These are phyloP conservation scores for Ornithoptera priamus DNA, from an alignment of 2,888 invertebrate genomes.

Conservation along the genomic window DNA sequence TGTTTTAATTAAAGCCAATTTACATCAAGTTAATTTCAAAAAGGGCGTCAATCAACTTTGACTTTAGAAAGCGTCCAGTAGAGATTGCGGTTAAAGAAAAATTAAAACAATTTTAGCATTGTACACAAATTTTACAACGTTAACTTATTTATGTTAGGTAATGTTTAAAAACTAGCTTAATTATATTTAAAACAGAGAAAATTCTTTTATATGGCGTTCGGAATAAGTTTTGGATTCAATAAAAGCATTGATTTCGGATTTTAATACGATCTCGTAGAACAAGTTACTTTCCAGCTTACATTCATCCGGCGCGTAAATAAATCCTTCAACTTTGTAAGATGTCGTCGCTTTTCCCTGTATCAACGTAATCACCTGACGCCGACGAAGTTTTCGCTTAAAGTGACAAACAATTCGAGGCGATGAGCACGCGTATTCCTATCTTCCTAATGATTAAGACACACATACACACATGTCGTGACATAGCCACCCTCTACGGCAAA, in stretches of 20 bases:
- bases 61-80: conserved; percentile 50
- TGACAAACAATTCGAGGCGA: conserved; percentile 57
- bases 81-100: conserved; percentile 33
- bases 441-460: conserved; percentile 72
- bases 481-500: conserved; percentile 66
- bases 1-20: conserved; percentile 69
- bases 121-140: conserved; percentile 23
- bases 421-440: conserved; percentile 64
- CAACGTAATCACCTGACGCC: conserved; percentile 58
- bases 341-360: conserved; percentile 41
- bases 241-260: conserved; percentile 44
- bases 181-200: no score
- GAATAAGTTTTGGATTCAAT: no score
- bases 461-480: conserved; percentile 57
- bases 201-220: no score
- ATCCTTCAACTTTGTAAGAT: conserved; percentile 47
- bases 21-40: conserved; percentile 59
- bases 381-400: conserved; percentile 62
- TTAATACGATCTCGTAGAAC: conserved; percentile 47
- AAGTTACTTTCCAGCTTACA: conserved; percentile 50
- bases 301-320: conserved; percentile 51
- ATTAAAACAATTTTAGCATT: neutral
- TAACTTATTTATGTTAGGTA: no score
- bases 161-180: no score
- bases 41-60: conserved; percentile 63